phyloP scores from a whole-genome alignment of 2,888 invertebrate genomes.

The Eupithecia subumbrata region DNA sequence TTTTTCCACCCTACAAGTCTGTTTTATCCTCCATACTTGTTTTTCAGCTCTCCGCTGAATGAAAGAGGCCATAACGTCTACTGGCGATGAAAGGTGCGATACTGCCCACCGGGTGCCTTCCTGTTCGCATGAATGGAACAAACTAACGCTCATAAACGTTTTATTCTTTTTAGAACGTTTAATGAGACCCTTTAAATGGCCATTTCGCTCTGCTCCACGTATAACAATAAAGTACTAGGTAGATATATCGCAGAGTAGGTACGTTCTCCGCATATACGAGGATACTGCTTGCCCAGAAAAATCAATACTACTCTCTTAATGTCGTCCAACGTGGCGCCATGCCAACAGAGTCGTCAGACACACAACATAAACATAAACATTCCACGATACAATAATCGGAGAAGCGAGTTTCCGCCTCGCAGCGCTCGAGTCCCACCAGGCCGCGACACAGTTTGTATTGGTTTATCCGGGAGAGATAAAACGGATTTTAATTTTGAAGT shows the following conservation, averaged over 20 bases:
- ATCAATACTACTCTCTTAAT: neutral
- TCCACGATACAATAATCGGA: neutral
- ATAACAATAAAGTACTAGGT: neutral
- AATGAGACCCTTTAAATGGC: no score
- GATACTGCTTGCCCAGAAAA: neutral
- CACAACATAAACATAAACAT: neutral
- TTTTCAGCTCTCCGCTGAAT: no score
- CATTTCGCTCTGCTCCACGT: neutral
- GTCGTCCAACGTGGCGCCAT: neutral
- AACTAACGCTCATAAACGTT: neutral
- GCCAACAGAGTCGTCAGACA: neutral
- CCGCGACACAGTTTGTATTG: neutral
- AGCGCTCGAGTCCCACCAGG: neutral
- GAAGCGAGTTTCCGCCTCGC: neutral
- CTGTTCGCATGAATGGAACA: neutral
- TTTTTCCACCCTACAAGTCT: no score
- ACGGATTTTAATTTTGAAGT: constrained; percentile 7
- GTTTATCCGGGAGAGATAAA: neutral
- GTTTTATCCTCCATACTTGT: no score
- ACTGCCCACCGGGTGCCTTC: neutral
- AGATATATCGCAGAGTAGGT: neutral
- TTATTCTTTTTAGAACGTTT: neutral
- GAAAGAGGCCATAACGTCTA: neutral
- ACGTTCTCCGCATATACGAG: neutral
- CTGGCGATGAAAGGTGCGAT: neutral